phyloP scores from a whole-genome alignment of 2,888 invertebrate genomes.

The Galerucella calmariensis region DNA sequence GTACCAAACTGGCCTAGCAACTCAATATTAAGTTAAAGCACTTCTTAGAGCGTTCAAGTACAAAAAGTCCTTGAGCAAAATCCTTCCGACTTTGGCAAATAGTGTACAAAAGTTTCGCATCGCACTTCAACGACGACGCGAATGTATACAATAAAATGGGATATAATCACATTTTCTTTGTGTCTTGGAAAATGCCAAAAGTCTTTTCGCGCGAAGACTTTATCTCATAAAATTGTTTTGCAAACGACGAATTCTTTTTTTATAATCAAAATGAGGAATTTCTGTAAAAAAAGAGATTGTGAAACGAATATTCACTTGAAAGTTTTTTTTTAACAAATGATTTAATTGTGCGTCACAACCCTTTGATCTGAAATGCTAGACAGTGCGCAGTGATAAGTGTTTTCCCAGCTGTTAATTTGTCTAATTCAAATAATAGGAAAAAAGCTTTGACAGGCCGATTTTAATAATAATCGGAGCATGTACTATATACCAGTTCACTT shows the following conservation, averaged over 20 bases:
- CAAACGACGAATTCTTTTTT: conserved; percentile 15
- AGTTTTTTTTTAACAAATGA: too few species aligned
- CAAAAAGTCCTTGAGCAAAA: conserved; percentile 35
- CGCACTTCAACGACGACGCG: conserved; percentile 33
- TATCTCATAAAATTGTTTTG: conserved; percentile 30
- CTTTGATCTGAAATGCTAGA: too few species aligned
- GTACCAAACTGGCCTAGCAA: conserved; percentile 16
- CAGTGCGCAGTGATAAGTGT: too few species aligned
- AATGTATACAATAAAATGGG: conserved; percentile 40
- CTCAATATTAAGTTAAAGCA: conserved; percentile 26
- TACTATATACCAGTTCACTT: too few species aligned
- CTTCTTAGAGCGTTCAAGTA: conserved; percentile 31
- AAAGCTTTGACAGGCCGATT: too few species aligned
- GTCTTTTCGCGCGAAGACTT: conserved; percentile 21
- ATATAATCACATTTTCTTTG: conserved; percentile 42
- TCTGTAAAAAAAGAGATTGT: too few species aligned
- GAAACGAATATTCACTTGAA: too few species aligned
- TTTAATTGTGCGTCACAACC: too few species aligned
- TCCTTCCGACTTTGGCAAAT: conserved; percentile 31
- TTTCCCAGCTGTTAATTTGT: too few species aligned
- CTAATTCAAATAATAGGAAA: too few species aligned
- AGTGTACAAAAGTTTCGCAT: conserved; percentile 31
- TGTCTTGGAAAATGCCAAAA: conserved; percentile 30
- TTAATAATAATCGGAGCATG: too few species aligned
- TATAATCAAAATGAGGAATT: background rate